phyloP scores from a whole-genome alignment of 1,140 invertebrate genomes.

The Drosophila albomicans region DNA sequence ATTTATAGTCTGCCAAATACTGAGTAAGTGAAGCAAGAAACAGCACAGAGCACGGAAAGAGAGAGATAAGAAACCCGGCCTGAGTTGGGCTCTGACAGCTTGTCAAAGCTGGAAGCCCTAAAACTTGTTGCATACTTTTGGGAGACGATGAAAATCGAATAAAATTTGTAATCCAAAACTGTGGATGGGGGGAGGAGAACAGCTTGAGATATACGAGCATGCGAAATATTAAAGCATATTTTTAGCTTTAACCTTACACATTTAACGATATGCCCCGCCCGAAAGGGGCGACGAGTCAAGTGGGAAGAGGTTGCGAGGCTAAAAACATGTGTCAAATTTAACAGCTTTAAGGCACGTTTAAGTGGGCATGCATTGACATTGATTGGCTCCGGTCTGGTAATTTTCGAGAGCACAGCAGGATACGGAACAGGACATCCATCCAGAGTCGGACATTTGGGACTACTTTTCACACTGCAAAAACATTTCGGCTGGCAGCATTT shows the following conservation, averaged over 20 bases:
- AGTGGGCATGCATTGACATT: conserved; percentile 65
- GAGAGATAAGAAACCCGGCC: neutral
- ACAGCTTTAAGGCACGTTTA: conserved; percentile 71
- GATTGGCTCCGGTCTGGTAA: conserved; percentile 44
- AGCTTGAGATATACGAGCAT: neutral
- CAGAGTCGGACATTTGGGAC: neutral
- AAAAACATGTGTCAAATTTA: conserved; percentile 32
- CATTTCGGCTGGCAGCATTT: conserved; percentile 46
- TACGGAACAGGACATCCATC: neutral
- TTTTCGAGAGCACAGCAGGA: conserved; percentile 11
- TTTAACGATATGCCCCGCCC: conserved; percentile 25
- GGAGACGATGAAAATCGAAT: conserved; percentile 46
- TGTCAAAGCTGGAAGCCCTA: conserved; percentile 3
- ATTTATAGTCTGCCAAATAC: conserved; percentile 54
- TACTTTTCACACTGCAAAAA: conserved; percentile 3
- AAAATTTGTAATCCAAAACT: conserved; percentile 55
- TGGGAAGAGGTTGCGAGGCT: neutral
- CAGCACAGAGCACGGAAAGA: neutral
- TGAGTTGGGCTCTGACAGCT: conserved; percentile 1
- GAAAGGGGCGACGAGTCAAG: neutral
- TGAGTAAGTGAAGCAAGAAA: neutral
- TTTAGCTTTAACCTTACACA: conserved; percentile 66
- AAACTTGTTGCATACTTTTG: conserved; percentile 70
- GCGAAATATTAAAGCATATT: conserved; percentile 63
- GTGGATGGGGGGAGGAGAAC: neutral